Percentiles rank a stretch among this genome's conserved stretches.
These are phyloP conservation scores for Acrossocheilus fasciatus DNA, from an alignment of 2,797 vertebrate genomes.

Conservation along the genomic window DNA sequence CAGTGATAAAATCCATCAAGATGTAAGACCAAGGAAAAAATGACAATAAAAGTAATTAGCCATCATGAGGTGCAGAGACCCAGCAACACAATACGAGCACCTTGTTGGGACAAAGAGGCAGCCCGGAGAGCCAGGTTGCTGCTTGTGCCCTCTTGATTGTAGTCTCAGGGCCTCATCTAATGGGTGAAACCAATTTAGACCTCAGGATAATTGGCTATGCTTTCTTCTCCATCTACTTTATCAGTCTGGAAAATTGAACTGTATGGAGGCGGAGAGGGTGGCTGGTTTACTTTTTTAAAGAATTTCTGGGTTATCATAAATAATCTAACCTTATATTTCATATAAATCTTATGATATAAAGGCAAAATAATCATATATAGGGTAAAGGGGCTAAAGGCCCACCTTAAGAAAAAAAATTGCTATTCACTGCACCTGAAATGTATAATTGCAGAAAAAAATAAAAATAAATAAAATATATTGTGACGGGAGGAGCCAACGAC, in stretches of 20 bases:
- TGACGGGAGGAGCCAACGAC: too few relatives aligned
- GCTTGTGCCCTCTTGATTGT: neutral
- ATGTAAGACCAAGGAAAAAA: neutral
- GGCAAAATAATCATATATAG: too few relatives aligned
- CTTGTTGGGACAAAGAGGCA: neutral
- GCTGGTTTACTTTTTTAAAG: neutral
- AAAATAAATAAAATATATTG: too few relatives aligned
- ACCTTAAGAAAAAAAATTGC: too few relatives aligned
- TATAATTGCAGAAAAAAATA: too few relatives aligned
- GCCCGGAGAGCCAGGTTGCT: neutral
- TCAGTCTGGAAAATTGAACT: neutral
- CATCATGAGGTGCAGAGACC: neutral
- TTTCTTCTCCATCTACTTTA: neutral
- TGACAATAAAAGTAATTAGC: neutral
- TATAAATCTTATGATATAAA: too few relatives aligned
- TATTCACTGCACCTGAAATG: too few relatives aligned
- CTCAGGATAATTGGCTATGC: neutral
- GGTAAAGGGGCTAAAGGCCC: too few relatives aligned
- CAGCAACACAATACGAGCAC: neutral
- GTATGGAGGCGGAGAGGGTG: neutral
- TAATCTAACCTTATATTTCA: too few relatives aligned
- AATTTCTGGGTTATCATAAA: neutral
- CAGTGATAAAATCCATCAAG: neutral
- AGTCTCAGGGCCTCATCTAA: neutral
- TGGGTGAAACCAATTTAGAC: constrained; percentile 19